A percentile compares a stretch with the other conserved stretches of the same genome.
phyloP scores from a whole-genome alignment of 1,140 invertebrate genomes.

The Alviniconcha marisindica region DNA sequence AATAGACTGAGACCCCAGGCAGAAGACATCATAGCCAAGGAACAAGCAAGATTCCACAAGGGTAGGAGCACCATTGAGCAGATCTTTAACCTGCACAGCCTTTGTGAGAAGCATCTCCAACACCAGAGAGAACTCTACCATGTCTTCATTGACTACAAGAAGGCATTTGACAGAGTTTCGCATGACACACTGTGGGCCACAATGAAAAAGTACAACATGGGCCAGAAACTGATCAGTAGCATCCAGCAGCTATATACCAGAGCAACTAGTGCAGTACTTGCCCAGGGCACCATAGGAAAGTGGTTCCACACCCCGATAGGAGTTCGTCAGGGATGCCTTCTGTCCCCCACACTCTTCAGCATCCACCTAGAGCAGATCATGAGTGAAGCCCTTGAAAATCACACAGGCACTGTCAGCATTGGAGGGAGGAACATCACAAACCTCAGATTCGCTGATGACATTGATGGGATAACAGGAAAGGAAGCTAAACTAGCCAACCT shows the following conservation, averaged over 20 bases:
- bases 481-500: not conserved
- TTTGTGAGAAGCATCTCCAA: not conserved
- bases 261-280: not conserved
- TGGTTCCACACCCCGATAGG: not conserved
- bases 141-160: not conserved
- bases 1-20: slow-evolving; percentile 40
- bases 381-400: not conserved
- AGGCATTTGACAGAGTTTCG: slow-evolving; percentile 3
- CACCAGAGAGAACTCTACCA: not conserved
- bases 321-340: not conserved
- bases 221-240: not conserved
- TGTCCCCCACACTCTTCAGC: not conserved
- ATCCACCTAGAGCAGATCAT: not conserved
- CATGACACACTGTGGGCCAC: not conserved
- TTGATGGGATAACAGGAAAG: not conserved
- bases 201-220: not conserved
- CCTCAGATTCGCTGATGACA: not conserved
- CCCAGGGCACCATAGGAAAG: not conserved
- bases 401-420: not conserved
- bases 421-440: not conserved
- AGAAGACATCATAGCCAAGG: slow-evolving; percentile 37
- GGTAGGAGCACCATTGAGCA: slow-evolving; percentile 12
- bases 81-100: slow-evolving; percentile 1
- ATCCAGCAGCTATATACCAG: not conserved
- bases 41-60: too few species aligned